These are phyloP conservation scores for Chorisops tibialis DNA, from an alignment of 2,888 invertebrate genomes.

Conservation along the genomic window DNA sequence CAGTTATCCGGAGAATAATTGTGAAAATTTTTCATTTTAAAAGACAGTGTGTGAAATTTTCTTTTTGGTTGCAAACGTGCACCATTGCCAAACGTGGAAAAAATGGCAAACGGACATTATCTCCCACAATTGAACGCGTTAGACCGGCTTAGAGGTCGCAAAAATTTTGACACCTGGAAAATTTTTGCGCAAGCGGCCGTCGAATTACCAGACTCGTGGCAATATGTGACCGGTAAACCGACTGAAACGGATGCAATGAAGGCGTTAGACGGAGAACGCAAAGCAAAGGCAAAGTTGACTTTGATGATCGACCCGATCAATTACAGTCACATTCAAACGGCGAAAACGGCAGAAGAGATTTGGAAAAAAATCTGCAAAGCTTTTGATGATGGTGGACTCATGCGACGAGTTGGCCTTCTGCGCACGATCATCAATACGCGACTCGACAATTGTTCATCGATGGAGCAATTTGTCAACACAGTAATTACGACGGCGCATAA, in stretches of 20 bases:
- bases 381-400: conserved; percentile 14
- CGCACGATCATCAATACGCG: conserved; percentile 8
- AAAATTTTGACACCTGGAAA: too few relatives aligned
- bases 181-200: too few relatives aligned
- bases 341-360: conserved; percentile 13
- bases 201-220: too few relatives aligned
- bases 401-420: conserved; percentile 6
- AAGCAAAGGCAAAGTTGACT: conserved; percentile 8
- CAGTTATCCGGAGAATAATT: too few relatives aligned
- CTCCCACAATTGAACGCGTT: too few relatives aligned
- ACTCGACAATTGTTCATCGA: conserved; percentile 5
- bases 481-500: conserved; percentile 16
- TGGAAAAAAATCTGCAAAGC: conserved; percentile 15
- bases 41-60: too few relatives aligned
- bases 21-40: too few relatives aligned
- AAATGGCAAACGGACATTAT: too few relatives aligned
- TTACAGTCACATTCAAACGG: conserved; percentile 3
- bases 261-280: too few relatives aligned
- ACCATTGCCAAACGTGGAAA: too few relatives aligned
- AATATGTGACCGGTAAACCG: conserved; percentile 1
- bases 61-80: too few relatives aligned
- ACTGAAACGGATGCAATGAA: conserved; percentile 6
- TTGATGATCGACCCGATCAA: conserved; percentile 3
- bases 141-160: too few relatives aligned
- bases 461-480: background rate